Percentiles rank a stretch among this genome's conserved stretches.
These are phyloP conservation scores for Globodera rostochiensis DNA, from an alignment of 1,140 invertebrate genomes.

Conservation along the genomic window DNA sequence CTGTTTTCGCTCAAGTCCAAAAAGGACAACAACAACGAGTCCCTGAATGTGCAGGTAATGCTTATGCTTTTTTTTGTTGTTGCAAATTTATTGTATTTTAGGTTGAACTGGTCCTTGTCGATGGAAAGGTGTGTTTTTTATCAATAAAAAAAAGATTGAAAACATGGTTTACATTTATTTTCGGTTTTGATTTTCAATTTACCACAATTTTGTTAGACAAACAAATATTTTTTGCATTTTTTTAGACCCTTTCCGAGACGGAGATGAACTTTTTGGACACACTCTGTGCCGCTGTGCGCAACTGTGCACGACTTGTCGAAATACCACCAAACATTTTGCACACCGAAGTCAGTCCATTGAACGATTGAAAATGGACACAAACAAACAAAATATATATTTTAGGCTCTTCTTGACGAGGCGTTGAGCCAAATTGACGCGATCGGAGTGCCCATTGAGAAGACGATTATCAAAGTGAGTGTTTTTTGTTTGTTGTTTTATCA, in stretches of 20 bases:
- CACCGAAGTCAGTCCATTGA: conserved; percentile 35
- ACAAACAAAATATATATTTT: not conserved
- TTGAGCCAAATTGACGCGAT: conserved; percentile 36
- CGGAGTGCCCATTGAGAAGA: conserved; percentile 40
- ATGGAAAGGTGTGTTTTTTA: conserved; percentile 42
- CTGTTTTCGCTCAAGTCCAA: conserved; percentile 53
- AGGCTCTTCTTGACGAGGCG: conserved; percentile 58
- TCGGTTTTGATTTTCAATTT: no score
- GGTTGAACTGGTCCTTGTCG: conserved; percentile 55
- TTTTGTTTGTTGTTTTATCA: not conserved
- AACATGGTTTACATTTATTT: no score
- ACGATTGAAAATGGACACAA: not conserved
- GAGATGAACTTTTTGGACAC: conserved; percentile 55
- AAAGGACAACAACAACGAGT: conserved; percentile 23
- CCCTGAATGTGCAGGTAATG: conserved; percentile 17
- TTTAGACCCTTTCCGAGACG: conserved; percentile 42
- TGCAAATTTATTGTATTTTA: not conserved
- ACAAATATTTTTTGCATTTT: conserved; percentile 18
- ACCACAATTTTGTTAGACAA: no score
- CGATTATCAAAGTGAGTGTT: conserved; percentile 50
- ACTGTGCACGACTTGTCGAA: conserved; percentile 52
- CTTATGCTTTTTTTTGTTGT: not conserved
- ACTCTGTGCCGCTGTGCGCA: conserved; percentile 46
- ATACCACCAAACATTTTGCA: conserved; percentile 55
- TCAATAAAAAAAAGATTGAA: no score